Base-by-base conservation (phyloP, 2,888 invertebrate species). In the Patella caerulea region DNA sequence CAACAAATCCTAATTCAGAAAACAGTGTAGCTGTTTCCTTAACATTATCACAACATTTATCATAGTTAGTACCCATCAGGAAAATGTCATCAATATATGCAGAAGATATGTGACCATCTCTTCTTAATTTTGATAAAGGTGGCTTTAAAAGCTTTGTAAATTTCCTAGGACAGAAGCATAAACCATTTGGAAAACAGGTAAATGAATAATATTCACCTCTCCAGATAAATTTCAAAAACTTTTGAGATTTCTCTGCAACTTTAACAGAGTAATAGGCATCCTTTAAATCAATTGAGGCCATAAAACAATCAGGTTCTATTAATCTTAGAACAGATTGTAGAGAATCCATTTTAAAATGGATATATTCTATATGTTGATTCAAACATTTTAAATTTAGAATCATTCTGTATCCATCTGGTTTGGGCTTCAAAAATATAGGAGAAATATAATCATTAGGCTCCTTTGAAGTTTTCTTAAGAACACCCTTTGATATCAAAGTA, bases 301-400 rank as follows among this genome's bases (percentile, higher is more conserved):
- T 76, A 19, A 54, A 71, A 72, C 70, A 78, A 55, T 70, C 29
- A 15, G 15, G 69, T 29, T 19, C 59, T 17, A 78, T 75, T 19
- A 80, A 69, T 15, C n/a, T 17, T 19, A 80, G n/a, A 5, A 55
- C 75, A 55, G 34, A 54, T 70, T 69, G 19, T 19, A 80, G 45
- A 14, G 77, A 75, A 29, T 79, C 74, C 80, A 80, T 78, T 56
- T 80, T 78, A 24, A 24, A 24, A 24, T 24, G 24, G 24, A 72
- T 59, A 56, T 78, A 75, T 34, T 75, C 19, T 15, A 80, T 71
- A 56, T 72, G 45, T 24, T 29, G 4, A 56, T 78, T 80, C 9
- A 80, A 34, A 3, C 65, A 7, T 29, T 76, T 78, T 53, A 78
- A 73, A 76, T 80, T 78, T 45, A 80, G 55, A 72, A 78, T 80